phyloP scores from a whole-genome alignment of 2,113 vertebrate genomes.

The Scomber colias region DNA sequence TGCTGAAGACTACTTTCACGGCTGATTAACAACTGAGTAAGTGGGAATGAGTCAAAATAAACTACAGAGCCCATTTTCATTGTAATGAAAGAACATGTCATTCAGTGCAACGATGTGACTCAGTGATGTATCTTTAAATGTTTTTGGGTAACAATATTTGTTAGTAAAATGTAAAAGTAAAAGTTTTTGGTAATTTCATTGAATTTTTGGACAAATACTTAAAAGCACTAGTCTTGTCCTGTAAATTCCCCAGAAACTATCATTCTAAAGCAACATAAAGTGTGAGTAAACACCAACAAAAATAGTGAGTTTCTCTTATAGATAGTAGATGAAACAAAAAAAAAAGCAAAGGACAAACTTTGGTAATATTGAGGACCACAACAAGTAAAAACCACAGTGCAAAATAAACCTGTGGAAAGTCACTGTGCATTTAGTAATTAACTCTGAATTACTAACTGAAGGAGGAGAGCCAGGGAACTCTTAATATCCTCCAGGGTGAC shows the following conservation, averaged over 20 bases:
- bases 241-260: background rate
- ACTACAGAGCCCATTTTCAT: too few species aligned
- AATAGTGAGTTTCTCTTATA: background rate
- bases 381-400: slow-evolving; percentile 26
- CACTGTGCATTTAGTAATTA: slow-evolving; percentile 59
- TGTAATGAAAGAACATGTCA: too few species aligned
- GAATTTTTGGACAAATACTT: too few species aligned
- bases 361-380: slow-evolving; percentile 26
- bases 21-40: too few species aligned
- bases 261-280: background rate
- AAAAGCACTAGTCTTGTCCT: background rate
- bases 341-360: slow-evolving; percentile 7
- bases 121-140: too few species aligned
- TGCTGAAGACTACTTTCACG: too few species aligned
- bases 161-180: too few species aligned
- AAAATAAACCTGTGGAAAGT: slow-evolving; percentile 50
- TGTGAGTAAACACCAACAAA: background rate
- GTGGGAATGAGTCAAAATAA: too few species aligned
- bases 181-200: too few species aligned
- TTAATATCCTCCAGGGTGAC: slow-evolving; percentile 65
- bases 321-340: slow-evolving; percentile 8
- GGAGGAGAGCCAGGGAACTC: slow-evolving; percentile 33
- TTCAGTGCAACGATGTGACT: too few species aligned
- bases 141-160: too few species aligned
- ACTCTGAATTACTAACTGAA: slow-evolving; percentile 59